Evolutionary conservation across 2,888 invertebrate species (phyloP).

Genomic region (Lepidocyrtinus sp.): DNA sequence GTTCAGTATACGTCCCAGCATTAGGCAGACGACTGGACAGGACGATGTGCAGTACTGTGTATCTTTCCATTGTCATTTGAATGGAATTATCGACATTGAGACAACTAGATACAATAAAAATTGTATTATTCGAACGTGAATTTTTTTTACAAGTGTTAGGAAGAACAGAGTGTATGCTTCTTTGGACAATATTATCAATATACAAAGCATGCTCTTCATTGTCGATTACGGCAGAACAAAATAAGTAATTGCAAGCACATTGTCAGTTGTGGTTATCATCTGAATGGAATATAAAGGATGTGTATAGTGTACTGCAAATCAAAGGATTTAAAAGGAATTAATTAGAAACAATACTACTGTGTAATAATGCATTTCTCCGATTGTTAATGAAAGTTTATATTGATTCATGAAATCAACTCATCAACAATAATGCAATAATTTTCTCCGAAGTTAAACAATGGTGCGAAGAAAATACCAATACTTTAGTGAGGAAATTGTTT

Average conservation of each 20-base stretch:
- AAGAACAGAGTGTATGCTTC: background rate
- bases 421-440: too few species aligned
- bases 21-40: slow-evolving; percentile 2
- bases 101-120: background rate
- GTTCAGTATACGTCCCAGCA: background rate
- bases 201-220: background rate
- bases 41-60: background rate
- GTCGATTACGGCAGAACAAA: background rate
- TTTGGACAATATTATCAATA: background rate
- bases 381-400: too few species aligned
- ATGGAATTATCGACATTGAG: background rate
- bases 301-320: too few species aligned
- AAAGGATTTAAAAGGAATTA: too few species aligned
- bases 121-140: slow-evolving; percentile 10
- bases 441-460: too few species aligned
- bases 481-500: background rate
- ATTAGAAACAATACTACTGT: too few species aligned
- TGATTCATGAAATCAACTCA: too few species aligned
- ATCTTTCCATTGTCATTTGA: background rate
- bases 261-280: slow-evolving; percentile 50
- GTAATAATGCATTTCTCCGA: too few species aligned
- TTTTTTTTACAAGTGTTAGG: too few species aligned
- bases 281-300: too few species aligned
- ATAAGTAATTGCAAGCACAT: slow-evolving; percentile 53
- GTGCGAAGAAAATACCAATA: background rate